phyloP scores from a whole-genome alignment of 2,797 vertebrate species.

The Ctenosaura bakeri region DNA sequence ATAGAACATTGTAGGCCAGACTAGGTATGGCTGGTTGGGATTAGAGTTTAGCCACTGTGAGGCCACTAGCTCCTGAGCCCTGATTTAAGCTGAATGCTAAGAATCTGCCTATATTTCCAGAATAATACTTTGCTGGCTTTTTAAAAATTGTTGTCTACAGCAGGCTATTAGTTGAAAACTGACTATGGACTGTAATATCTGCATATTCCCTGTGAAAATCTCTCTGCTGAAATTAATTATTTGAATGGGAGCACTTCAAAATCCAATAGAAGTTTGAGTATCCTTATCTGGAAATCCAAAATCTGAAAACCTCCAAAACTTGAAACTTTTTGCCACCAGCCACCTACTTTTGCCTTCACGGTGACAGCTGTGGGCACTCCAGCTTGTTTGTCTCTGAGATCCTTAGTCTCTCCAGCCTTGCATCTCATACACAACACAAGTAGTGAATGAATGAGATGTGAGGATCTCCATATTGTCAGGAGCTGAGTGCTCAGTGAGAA shows the following conservation, averaged over 20 bases:
- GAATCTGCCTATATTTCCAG: neutral
- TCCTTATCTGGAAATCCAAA: too few species aligned
- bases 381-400: too few species aligned
- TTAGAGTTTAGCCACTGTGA: neutral
- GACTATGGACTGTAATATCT: neutral
- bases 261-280: slow-evolving; percentile 20
- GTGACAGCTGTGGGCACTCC: too few species aligned
- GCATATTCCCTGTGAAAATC: neutral
- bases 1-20: neutral
- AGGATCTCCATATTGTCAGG: too few species aligned
- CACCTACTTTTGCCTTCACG: too few species aligned
- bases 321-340: too few species aligned
- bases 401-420: too few species aligned
- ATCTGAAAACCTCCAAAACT: too few species aligned
- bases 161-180: neutral
- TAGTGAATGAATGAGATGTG: too few species aligned
- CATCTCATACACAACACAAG: too few species aligned
- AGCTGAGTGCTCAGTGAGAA: too few species aligned
- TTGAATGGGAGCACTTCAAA: slow-evolving; percentile 32
- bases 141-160: neutral
- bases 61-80: neutral
- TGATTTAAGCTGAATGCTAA: neutral
- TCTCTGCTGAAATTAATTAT: slow-evolving; percentile 17
- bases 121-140: neutral
- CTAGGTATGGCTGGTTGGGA: neutral